These are phyloP conservation scores for Stichodactyla helianthus DNA, from an alignment of 64 coral and sea anemone species.

Conservation along the genomic window DNA sequence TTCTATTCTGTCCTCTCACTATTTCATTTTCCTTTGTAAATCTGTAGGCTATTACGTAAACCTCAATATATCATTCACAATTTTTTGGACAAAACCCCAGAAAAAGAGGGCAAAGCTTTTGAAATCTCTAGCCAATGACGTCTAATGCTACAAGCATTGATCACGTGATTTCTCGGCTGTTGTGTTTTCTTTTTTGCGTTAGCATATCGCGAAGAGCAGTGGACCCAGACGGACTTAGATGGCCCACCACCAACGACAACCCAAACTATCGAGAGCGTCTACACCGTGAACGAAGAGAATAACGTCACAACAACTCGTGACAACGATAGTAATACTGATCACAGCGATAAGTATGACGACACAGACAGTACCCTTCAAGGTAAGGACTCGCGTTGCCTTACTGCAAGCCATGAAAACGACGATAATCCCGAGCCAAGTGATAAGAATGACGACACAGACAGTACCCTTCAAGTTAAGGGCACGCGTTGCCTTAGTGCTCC, in stretches of 20 bases:
- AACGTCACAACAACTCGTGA: neutral
- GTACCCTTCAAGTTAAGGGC: neutral
- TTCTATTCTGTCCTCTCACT: neutral
- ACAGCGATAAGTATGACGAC: neutral
- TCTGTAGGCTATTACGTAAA: too few relatives aligned
- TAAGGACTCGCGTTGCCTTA: neutral
- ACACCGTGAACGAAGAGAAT: slow-evolving; percentile 2
- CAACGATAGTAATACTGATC: neutral
- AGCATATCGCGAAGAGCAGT: neutral
- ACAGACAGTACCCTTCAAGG: neutral
- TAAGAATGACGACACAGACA: neutral
- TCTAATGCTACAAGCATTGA: too few relatives aligned
- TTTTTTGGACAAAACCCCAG: too few relatives aligned
- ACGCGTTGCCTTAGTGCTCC: neutral
- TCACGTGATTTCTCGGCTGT: neutral
- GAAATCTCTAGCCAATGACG: too few relatives aligned
- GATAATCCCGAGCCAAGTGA: neutral
- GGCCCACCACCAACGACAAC: neutral
- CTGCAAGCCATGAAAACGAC: neutral
- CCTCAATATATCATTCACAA: too few relatives aligned
- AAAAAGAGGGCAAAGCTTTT: too few relatives aligned
- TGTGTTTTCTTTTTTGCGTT: neutral
- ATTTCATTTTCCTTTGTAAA: too few relatives aligned
- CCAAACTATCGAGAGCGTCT: neutral
- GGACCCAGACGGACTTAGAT: neutral